Base-by-base conservation (phyloP, 2,113 vertebrate genomes). In the Ptilonorhynchus violaceus region DNA sequence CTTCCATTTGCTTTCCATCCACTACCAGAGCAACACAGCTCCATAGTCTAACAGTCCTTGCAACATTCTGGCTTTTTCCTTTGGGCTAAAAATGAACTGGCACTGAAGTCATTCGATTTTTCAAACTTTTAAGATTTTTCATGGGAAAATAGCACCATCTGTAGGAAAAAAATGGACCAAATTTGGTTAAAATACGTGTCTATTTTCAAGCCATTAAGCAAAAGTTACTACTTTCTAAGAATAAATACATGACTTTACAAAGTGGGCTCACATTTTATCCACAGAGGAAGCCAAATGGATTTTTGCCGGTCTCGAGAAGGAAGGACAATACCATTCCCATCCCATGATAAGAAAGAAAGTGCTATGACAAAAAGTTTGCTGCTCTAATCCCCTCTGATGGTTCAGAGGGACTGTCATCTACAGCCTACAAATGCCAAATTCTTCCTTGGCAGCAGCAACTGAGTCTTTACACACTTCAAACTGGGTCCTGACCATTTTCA, bases 121-220 rank as follows among this genome's bases (percentile, higher is more conserved):
- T 84, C 58, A 91, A 96, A 94, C 79, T 95, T 95, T 30, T 18
- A 67, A 69, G 76, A 93, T 86, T 95, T 96, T 97, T 91, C 74
- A 92, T 85, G 84, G 95, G 90, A 97, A 96, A 95, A 96, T 64
- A 96, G 96, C 96, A 96, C 95, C 96, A 96, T 95, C 96, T 97
- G 93, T 96, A 95, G 96, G 96, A 91, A 82, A 84, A 86, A 91
- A 92, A 84, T 41, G 18, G 63, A 92, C 60, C 27, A 15, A 52
- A 78, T 81, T 58, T 64, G 31, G 64, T 60, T 67, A 50, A 83
- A 92, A 83, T 8, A 1, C n/a, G 20, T 23, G 52, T 33, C 31
- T 58, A 11, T 35, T 83, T 89, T 76, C 49, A 88, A 82, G 58
- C 2, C 58, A 46, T 82, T 62, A 91, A 83, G 58, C 28, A 79